These are phyloP conservation scores for Gouania willdenowi DNA, from an alignment of 2,797 vertebrate species.

Conservation along the genomic window DNA sequence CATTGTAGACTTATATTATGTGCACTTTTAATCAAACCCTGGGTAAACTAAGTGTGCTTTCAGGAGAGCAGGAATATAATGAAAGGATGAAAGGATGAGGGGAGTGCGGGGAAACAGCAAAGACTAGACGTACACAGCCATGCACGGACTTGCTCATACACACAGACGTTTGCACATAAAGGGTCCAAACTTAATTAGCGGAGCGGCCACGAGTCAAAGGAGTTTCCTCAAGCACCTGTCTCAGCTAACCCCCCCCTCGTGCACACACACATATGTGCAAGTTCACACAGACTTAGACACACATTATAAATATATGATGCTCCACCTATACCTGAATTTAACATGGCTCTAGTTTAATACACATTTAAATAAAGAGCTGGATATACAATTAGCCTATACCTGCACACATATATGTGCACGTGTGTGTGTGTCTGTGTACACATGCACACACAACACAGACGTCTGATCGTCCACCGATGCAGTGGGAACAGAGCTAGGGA, in stretches of 20 bases:
- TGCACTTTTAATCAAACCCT: no score
- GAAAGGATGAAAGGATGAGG: conserved; percentile 11
- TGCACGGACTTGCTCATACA: conserved; percentile 17
- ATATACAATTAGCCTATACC: no score
- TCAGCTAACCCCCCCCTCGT: conserved; percentile 19
- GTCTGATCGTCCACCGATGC: conserved; percentile 35
- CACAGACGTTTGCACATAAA: conserved; percentile 45
- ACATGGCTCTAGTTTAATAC: no score
- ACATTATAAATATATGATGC: no score
- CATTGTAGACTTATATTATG: no score
- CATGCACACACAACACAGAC: conserved; percentile 10
- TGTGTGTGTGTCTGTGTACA: no score
- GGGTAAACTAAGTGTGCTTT: not conserved
- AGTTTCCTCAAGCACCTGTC: conserved; percentile 70
- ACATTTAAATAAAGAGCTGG: no score
- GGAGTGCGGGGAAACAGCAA: conserved; percentile 21
- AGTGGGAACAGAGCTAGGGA: conserved; percentile 65
- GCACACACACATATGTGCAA: conserved; percentile 5
- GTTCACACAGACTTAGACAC: not conserved
- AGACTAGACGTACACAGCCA: not conserved
- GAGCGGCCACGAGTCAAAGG: conserved; percentile 69
- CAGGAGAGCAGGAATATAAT: not conserved
- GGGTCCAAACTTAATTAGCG: conserved; percentile 78
- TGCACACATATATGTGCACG: conserved; percentile 3
- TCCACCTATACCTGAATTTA: no score